Percentiles rank a stretch among this genome's conserved stretches.
Conservation (phyloP, 2,113 vertebrate species). For the Gopherus flavomarginatus region DNA sequence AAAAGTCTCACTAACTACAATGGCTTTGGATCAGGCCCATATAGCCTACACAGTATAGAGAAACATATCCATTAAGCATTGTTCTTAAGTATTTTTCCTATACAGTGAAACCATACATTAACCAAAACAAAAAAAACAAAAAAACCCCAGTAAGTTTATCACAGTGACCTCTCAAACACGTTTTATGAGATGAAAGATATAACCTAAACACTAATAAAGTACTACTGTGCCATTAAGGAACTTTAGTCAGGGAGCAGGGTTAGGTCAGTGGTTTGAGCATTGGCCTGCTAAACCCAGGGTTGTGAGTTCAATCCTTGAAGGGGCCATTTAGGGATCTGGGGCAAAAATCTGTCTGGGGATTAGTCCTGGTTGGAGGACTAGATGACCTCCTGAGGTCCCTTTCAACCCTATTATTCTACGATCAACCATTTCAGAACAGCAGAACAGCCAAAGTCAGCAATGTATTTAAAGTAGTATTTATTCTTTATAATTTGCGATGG, state of each 20-base stretch:
- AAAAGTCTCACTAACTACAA: neutral
- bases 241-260: neutral
- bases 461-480: neutral
- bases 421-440: conserved; percentile 13
- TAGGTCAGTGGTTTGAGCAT: too few relatives aligned
- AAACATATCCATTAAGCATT: neutral
- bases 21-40: conserved; percentile 14
- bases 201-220: neutral
- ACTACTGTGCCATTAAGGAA: neutral
- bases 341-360: too few relatives aligned
- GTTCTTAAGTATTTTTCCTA: conserved; percentile 15
- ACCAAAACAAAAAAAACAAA: neutral
- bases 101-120: conserved; percentile 24
- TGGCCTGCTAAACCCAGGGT: too few relatives aligned
- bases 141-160: conserved; percentile 34
- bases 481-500: neutral
- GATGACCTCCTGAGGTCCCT: too few relatives aligned
- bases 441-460: neutral
- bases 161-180: neutral
- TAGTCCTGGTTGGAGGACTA: too few relatives aligned
- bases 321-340: too few relatives aligned
- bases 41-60: neutral
- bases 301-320: too few relatives aligned
- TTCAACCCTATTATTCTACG: neutral
- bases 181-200: conserved; percentile 6